phyloP scores from a whole-genome alignment of 2,113 vertebrate genomes.

The Oxyura jamaicensis region DNA sequence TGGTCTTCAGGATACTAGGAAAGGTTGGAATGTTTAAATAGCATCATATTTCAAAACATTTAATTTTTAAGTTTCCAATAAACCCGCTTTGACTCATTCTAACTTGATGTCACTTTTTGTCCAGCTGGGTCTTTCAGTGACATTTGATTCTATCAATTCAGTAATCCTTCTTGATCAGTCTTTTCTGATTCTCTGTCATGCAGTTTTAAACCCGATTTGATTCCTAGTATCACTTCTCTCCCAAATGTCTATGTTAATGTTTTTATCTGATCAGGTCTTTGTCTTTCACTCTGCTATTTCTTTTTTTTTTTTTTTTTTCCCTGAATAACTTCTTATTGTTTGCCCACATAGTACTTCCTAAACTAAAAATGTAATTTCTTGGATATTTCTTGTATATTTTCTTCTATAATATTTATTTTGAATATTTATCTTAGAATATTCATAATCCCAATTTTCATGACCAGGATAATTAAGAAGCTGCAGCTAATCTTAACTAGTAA shows the following conservation, averaged over 20 bases:
- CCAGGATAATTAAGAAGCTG: not conserved
- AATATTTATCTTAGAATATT: not conserved
- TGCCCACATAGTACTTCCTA: not conserved
- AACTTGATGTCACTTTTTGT: not conserved
- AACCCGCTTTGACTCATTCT: not conserved
- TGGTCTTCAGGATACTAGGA: not conserved
- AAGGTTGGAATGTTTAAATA: not conserved
- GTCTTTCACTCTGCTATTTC: not conserved
- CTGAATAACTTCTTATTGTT: not conserved
- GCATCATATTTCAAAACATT: not conserved
- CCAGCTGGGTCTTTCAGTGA: not conserved
- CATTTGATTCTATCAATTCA: not conserved
- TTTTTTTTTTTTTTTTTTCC: not conserved
- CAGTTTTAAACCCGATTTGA: not conserved
- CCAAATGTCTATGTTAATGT: not conserved
- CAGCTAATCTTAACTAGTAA: not conserved
- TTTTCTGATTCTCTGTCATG: not conserved
- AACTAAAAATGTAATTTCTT: not conserved
- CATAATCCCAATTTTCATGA: not conserved
- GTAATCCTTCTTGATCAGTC: not conserved
- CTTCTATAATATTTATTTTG: not conserved
- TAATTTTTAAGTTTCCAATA: not conserved
- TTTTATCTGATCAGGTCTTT: not conserved
- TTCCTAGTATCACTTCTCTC: not conserved
- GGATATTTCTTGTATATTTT: not conserved